Percentiles rank a stretch among this genome's conserved stretches.
Conservation (phyloP, 1,140 invertebrate genomes). For the Cylas formicarius region DNA sequence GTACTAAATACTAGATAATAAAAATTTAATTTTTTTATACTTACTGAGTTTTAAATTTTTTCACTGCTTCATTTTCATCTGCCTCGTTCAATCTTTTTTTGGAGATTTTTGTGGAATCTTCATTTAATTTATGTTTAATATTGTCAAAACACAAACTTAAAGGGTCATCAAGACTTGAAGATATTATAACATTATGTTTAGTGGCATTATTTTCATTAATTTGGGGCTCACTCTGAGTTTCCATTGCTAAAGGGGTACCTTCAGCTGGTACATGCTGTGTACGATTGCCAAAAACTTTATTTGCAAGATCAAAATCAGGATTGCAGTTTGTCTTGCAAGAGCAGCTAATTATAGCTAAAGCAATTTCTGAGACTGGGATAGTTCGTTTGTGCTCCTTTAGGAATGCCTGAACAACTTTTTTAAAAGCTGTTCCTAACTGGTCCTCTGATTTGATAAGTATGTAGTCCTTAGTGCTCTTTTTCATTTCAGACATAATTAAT, state of each 20-base stretch:
- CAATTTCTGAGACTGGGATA: slow-evolving; percentile 46
- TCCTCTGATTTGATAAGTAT: slow-evolving; percentile 20
- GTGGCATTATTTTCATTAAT: too few relatives aligned
- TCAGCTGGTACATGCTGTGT: background rate
- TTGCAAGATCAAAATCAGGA: slow-evolving; percentile 31
- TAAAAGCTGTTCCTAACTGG: slow-evolving; percentile 11
- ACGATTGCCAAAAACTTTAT: slow-evolving; percentile 15
- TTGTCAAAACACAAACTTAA: too few relatives aligned
- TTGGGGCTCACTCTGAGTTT: slow-evolving; percentile 5
- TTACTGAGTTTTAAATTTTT: too few relatives aligned
- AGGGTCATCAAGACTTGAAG: too few relatives aligned
- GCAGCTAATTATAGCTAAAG: slow-evolving; percentile 44
- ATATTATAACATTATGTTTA: too few relatives aligned
- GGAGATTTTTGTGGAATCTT: too few relatives aligned
- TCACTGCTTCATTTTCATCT: too few relatives aligned
- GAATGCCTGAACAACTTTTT: slow-evolving; percentile 19
- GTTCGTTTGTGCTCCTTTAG: slow-evolving; percentile 34
- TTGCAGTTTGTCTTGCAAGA: slow-evolving; percentile 47
- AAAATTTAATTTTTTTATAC: too few relatives aligned
- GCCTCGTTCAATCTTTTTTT: too few relatives aligned
- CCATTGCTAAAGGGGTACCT: slow-evolving; percentile 6
- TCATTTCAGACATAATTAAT: slow-evolving; percentile 15
- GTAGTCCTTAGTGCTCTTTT: slow-evolving; percentile 16
- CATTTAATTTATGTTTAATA: too few relatives aligned
- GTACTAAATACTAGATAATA: too few relatives aligned